Evolutionary conservation across 1,140 invertebrate species (phyloP), one percentile per base, ranked within the genome.

Genomic region (Zaprionus gabonicus): DNA sequence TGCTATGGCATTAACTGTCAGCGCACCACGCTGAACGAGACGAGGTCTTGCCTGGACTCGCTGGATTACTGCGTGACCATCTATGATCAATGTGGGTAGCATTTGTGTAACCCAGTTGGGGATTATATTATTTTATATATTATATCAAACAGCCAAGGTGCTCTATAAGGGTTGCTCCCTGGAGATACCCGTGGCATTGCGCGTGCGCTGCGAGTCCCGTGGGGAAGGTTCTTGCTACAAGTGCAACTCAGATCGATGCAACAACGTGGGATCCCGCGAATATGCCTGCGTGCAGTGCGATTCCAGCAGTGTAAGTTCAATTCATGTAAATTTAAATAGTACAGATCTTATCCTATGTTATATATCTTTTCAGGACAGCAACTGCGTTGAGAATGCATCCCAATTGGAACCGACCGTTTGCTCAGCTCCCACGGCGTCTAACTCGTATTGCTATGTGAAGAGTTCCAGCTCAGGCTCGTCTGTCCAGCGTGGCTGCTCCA

Each of bases 401-500:
- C 2, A 55, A 3, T 28, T 92, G 31, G 41, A 23, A n/a, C 77
- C 87, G 0, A 20, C 58, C 0, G 83, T 72, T 7, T 92, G 91
- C 28, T 28, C 38, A 4, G 79, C 82, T 10, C 85, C 91, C 9
- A 81, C 91, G 9, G 80, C 91, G 4, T 44, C 78, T 23, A 92
- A 92, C 46, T 92, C 91, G 0, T 92, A 92, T 60, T 92, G 91
- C 49, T 92, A 79, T 69, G 87, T 81, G 9, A 86, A 87, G 49
- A 51, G 10, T n/a, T 68, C 78, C 9, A 49, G 17, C 12, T 70
- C 80, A 2, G 71, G 46, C 1, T 51, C 64, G 17, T 31, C 58
- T 12, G 64, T 72, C n/a, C 46, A 68, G 10, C 83, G 91, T 7
- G 91, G 91, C 6, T 92, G 91, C 63, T 59, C 91, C 34, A 91